Percentiles rank a stretch among this genome's conserved stretches.
Conservation (phyloP, 2,797 vertebrate species). For the Phylloscopus collybita region DNA sequence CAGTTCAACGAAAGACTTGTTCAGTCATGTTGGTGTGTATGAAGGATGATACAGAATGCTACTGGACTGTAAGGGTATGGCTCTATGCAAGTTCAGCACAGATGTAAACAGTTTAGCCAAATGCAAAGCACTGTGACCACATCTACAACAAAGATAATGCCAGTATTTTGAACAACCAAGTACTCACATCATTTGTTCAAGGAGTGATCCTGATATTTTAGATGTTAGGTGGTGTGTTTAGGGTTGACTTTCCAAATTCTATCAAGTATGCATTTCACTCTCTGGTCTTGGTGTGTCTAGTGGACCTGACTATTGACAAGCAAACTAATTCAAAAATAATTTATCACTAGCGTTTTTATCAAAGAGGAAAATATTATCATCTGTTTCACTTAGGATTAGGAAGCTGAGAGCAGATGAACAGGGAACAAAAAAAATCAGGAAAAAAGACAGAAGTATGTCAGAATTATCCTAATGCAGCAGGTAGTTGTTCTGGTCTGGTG, state of each 20-base stretch:
- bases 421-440: background rate
- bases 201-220: background rate
- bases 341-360: conserved; percentile 15
- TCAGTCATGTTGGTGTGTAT: background rate
- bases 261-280: background rate
- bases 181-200: background rate
- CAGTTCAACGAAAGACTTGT: background rate
- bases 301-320: background rate
- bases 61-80: background rate
- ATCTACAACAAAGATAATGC: background rate
- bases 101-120: background rate
- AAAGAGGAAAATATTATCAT: conserved; percentile 18
- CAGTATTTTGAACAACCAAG: background rate
- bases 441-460: background rate
- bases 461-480: conserved; percentile 40
- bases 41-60: background rate
- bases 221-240: background rate
- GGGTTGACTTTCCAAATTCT: background rate
- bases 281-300: background rate
- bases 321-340: conserved; percentile 27
- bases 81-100: background rate
- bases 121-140: background rate
- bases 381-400: conserved; percentile 11
- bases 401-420: conserved; percentile 21
- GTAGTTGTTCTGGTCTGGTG: conserved; percentile 42